Evolutionary conservation across 2,888 invertebrate genomes (phyloP).

Genomic region (Calephelis perditalis): DNA sequence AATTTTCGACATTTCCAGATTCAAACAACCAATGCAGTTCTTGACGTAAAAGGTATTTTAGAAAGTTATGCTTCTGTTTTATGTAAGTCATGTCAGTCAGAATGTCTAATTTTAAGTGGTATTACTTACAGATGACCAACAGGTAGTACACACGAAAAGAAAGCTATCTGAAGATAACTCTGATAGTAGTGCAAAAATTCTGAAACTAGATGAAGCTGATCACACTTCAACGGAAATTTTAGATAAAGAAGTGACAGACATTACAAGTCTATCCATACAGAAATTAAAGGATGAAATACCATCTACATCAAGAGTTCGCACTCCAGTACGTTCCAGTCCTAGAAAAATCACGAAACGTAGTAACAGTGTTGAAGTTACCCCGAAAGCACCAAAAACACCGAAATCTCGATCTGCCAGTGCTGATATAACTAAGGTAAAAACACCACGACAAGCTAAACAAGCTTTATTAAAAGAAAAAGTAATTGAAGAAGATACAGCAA

Average conservation of each 20-base stretch:
- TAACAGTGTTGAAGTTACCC: constrained; percentile 56
- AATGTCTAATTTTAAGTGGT: constrained; percentile 5
- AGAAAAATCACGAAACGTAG: constrained; percentile 54
- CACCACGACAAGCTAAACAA: constrained; percentile 40
- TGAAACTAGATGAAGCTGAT: constrained; percentile 50
- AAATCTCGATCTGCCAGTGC: constrained; percentile 59
- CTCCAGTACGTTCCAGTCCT: constrained; percentile 55
- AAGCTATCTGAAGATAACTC: constrained; percentile 50
- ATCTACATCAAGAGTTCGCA: constrained; percentile 51
- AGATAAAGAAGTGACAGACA: constrained; percentile 60
- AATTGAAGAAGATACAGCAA: constrained; percentile 32
- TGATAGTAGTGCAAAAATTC: constrained; percentile 51
- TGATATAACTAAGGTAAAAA: constrained; percentile 47
- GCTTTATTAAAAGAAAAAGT: constrained; percentile 35
- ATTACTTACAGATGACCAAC: constrained; percentile 42
- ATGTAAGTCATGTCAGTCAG: constrained; percentile 11
- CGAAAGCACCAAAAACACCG: constrained; percentile 57
- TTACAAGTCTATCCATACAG: constrained; percentile 44
- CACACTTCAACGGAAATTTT: constrained; percentile 48
- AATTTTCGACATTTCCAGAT: constrained; percentile 21
- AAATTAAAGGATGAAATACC: constrained; percentile 45
- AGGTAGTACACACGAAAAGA: constrained; percentile 45
- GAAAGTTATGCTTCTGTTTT: constrained; percentile 16
- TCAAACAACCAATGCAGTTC: constrained; percentile 18
- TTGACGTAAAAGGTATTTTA: constrained; percentile 38